A percentile compares a stretch with the other conserved stretches of the same genome.
Evolutionary conservation across 2,888 invertebrate species (phyloP).

Genomic region (Harmothoe impar): DNA sequence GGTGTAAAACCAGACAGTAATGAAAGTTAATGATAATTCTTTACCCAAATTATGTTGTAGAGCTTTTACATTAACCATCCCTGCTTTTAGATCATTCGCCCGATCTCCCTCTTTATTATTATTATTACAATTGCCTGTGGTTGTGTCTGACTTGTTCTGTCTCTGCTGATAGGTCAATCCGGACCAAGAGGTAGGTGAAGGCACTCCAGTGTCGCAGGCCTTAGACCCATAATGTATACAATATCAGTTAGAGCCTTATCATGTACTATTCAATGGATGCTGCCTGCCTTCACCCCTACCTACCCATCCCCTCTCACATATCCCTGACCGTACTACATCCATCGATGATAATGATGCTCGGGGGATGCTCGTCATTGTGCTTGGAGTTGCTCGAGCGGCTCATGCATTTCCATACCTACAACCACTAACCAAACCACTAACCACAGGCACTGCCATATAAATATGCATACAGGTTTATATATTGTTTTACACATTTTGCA

Average conservation of each 20-base stretch:
- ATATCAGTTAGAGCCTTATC: constrained; percentile 3
- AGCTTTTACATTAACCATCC: neutral
- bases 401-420: neutral
- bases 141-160: constrained; percentile 36
- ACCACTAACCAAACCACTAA: neutral
- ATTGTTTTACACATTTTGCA: too few relatives aligned
- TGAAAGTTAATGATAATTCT: neutral
- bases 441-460: neutral
- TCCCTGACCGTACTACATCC: neutral
- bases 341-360: neutral
- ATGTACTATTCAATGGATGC: constrained; percentile 24
- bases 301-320: neutral
- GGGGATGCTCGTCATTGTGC: neutral
- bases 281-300: constrained; percentile 27
- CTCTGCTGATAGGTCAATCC: constrained; percentile 27
- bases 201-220: neutral
- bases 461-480: too few relatives aligned
- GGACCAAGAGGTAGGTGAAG: constrained; percentile 39
- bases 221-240: neutral
- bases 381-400: neutral
- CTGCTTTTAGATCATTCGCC: neutral
- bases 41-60: too few relatives aligned
- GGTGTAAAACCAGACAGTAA: too few relatives aligned
- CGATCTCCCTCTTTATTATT: neutral
- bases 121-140: neutral